Base-by-base conservation (phyloP, 2,888 invertebrate genomes). In the Cryptosula pallasiana region DNA sequence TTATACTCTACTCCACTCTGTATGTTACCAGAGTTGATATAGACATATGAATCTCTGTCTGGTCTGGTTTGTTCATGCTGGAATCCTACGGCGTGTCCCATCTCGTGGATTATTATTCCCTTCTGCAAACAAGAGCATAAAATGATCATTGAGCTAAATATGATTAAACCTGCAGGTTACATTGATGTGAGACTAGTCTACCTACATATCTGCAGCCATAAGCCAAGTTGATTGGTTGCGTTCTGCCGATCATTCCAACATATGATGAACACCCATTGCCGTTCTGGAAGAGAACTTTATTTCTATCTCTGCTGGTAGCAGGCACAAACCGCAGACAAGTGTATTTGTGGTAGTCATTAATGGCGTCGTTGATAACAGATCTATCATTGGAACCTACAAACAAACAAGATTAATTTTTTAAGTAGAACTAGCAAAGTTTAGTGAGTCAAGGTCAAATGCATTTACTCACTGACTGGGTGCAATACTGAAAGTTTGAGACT, bases 181-280 rank as follows among this genome's bases (percentile, higher is more conserved):
- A n/a, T n/a, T n/a, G n/a, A n/a, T n/a, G n/a, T n/a, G n/a, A n/a
- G n/a, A n/a, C n/a, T n/a, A n/a, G n/a, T n/a, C n/a, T 27, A 75
- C 77, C 75, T 74, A 78, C 77, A 32, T 74, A 29, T 72, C 79
- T 73, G 72, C 87, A 87, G 1, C 82, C 81, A 3, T 82, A 80
- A 0, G 81, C 90, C 57, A 92, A 83, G 0, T 91, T 90, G 0
- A 92, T 87, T 1, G 91, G 87, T 83, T 92, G 92, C 16, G 89
- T 88, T 0, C 92, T 92, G 0, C 92, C 92, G 55, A 88, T 88
- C 77, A 88, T 86, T 0, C 92, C 92, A 1, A 92, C 90, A 78
- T 89, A 91, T 0, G 91, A 91, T 88, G 91, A 91, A 81, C 92
- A 92, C 20, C 91, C 79, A 2, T 72, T 75, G 16, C 79, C 80